Evolutionary conservation across 2,888 invertebrate genomes (phyloP), one percentile per base, ranked within the genome.

Genomic region (Neoscelio sp.): DNA sequence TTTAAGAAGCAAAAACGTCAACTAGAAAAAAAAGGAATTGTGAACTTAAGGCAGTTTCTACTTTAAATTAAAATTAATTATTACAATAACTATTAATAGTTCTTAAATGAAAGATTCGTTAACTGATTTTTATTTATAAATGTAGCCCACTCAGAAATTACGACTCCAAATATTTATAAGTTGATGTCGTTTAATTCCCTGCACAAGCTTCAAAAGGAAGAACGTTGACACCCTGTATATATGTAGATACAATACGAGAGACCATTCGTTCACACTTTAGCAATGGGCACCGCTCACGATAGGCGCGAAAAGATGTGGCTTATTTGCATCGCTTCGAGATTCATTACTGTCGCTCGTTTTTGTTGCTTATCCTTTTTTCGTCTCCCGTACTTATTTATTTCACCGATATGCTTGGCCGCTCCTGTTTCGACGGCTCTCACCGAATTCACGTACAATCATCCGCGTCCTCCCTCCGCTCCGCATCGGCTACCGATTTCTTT

Each of bases 241-340:
- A 13, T 12, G 28, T 33, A 20, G 40, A 38, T 62, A 33, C 26
- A 54, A 64, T 62, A 48, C 15, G 17, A 46, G 26, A 30, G 30
- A 30, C 52, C 46, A 73, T 62, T 35, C 54, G 73, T 73, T 73
- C 56, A 73, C 54, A 73, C 73, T 54, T 60, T 40, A 20, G 56
- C 64, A 54, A 62, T 54, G 28, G 56, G 35, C 48, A 38, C 17
- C 28, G 35, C 52, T 73, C 68, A 56, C 54, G 67, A 67, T 62
- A 73, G 68, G 56, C 50, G 84, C 84, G 83, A 84, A 86, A 86
- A 79, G 80, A 76, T 65, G 75, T 68, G 78, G 44, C 82, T 85
- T 84, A 83, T 85, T 85, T 86, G 83, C 86, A 86, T 86, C 77
- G 79, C 80, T 77, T 79, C 81, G 81, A 82, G 84, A 85, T 85